A percentile compares a stretch with the other conserved stretches of the same genome.
phyloP scores from a whole-genome alignment of 2,113 vertebrate species.

The Ciconia stormi region DNA sequence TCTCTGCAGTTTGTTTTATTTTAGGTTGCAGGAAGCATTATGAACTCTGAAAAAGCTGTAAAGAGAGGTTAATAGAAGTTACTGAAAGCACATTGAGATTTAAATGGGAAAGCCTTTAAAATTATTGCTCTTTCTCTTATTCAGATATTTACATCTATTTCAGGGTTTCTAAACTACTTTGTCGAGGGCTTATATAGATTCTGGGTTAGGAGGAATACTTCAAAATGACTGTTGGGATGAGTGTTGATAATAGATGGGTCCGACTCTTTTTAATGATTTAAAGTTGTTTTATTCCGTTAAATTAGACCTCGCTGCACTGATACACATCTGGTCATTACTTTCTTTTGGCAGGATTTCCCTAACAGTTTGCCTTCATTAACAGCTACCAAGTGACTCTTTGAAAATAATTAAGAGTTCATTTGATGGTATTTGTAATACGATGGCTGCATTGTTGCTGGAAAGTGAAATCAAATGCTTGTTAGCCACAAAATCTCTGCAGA shows the following conservation, averaged over 20 bases:
- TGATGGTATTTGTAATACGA: background rate
- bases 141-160: background rate
- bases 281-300: background rate
- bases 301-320: background rate
- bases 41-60: background rate
- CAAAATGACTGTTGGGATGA: background rate
- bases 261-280: background rate
- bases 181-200: background rate
- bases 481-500: background rate
- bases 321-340: conserved; percentile 36
- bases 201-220: background rate
- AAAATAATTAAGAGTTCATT: conserved; percentile 31
- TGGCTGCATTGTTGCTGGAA: background rate
- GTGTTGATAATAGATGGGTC: background rate
- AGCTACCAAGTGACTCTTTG: conserved; percentile 25
- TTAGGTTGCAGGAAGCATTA: background rate
- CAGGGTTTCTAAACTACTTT: background rate
- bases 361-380: conserved; percentile 33
- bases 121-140: background rate
- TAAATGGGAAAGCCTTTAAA: background rate
- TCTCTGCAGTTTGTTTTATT: background rate
- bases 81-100: background rate
- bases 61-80: background rate
- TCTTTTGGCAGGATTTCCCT: background rate
- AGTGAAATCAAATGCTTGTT: conserved; percentile 45